These are phyloP conservation scores for Magallana gigas DNA, from an alignment of 1,140 invertebrate species.

Conservation along the genomic window DNA sequence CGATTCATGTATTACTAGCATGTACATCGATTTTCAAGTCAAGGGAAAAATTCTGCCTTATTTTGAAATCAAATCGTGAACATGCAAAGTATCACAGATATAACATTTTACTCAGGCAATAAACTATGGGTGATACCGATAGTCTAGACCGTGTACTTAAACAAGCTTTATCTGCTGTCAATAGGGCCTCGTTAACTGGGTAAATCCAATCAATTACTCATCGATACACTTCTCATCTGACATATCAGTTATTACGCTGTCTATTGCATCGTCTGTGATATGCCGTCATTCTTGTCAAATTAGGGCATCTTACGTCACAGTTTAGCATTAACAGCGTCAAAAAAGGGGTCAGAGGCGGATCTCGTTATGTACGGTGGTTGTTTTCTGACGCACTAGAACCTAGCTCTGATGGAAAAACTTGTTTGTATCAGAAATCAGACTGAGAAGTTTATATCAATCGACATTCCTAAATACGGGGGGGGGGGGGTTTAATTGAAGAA, in stretches of 20 bases:
- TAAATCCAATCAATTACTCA: conserved; percentile 2
- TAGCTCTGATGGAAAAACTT: too few relatives aligned
- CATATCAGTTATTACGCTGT: neutral
- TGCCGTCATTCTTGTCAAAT: neutral
- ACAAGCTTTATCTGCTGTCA: neutral
- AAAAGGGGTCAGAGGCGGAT: neutral
- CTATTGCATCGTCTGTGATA: neutral
- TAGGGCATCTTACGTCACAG: neutral
- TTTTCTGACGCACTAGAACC: neutral
- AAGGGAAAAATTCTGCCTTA: too few relatives aligned
- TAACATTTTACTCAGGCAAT: too few relatives aligned
- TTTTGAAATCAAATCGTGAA: too few relatives aligned
- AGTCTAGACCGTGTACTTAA: neutral
- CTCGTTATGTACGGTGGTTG: neutral
- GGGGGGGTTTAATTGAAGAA: too few relatives aligned
- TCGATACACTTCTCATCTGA: neutral
- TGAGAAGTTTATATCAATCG: too few relatives aligned
- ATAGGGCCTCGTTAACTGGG: neutral
- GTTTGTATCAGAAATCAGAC: too few relatives aligned
- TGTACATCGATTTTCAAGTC: too few relatives aligned
- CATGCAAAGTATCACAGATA: too few relatives aligned
- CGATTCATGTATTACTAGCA: too few relatives aligned
- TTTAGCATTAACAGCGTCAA: neutral
- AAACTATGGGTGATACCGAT: too few relatives aligned
- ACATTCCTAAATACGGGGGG: too few relatives aligned